Conservation (phyloP, 2,113 vertebrate genomes). For the Paracanthobrama guichenoti region DNA sequence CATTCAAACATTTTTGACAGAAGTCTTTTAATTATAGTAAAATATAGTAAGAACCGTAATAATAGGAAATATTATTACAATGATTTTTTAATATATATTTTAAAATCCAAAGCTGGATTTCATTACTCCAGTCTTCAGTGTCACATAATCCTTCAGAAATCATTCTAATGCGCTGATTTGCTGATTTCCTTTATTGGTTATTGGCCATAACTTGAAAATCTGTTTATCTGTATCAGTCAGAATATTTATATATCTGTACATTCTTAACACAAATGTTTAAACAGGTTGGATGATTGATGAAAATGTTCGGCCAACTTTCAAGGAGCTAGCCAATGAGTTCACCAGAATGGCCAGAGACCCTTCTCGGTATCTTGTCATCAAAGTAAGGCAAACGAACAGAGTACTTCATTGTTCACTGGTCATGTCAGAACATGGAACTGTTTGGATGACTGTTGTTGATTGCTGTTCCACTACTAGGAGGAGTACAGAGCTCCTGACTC, state of each 20-base stretch:
- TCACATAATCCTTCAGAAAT: too few species aligned
- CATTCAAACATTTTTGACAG: too few species aligned
- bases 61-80: too few species aligned
- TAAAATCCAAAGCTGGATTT: too few species aligned
- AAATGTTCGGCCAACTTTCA: conserved; percentile 92
- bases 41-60: too few species aligned
- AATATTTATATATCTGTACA: too few species aligned
- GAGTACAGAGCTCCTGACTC: conserved; percentile 70
- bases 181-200: neutral
- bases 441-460: neutral
- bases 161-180: too few species aligned
- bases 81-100: too few species aligned
- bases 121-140: too few species aligned
- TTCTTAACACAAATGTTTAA: too few species aligned
- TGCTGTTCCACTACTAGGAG: conserved; percentile 64
- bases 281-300: conserved; percentile 98
- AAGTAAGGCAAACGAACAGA: conserved; percentile 71
- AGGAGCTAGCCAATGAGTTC: conserved; percentile 92
- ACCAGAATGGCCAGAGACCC: conserved; percentile 95
- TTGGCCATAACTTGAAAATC: neutral
- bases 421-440: neutral
- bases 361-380: conserved; percentile 89
- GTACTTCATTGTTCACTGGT: neutral
- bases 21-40: too few species aligned
- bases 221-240: neutral